These are phyloP conservation scores for Orthosia gothica DNA, from an alignment of 2,888 invertebrate species.

Conservation along the genomic window DNA sequence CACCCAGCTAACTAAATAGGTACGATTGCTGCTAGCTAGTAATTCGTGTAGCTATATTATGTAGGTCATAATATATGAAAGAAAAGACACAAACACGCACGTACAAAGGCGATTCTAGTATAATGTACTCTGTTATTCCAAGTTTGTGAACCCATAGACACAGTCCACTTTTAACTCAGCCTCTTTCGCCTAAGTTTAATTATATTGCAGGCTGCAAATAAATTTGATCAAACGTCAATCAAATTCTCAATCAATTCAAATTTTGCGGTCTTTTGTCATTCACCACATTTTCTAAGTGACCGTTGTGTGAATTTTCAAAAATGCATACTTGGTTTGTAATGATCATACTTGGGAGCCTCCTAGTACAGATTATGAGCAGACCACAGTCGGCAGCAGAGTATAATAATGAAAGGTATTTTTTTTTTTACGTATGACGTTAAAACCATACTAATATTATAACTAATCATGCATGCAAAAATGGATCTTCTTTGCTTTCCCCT, in stretches of 20 bases:
- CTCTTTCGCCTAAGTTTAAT: conserved; percentile 14
- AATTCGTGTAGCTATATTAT: too few species aligned
- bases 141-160: background rate
- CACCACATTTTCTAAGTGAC: conserved; percentile 71
- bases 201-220: conserved; percentile 54
- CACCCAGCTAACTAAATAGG: too few species aligned
- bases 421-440: background rate
- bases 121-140: too few species aligned
- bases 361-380: conserved; percentile 66
- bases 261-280: conserved; percentile 58
- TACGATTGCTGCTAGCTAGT: too few species aligned
- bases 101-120: too few species aligned
- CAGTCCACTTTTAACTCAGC: conserved; percentile 1
- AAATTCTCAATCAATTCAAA: conserved; percentile 62
- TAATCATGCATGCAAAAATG: too few species aligned
- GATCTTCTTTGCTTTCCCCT: too few species aligned
- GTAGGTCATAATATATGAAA: too few species aligned
- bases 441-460: too few species aligned
- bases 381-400: conserved; percentile 73
- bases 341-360: conserved; percentile 66
- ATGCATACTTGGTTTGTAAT: conserved; percentile 74
- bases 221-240: conserved; percentile 48
- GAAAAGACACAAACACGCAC: too few species aligned
- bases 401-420: conserved; percentile 72
- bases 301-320: conserved; percentile 66